Percentiles rank a stretch among this genome's conserved stretches.
Evolutionary conservation across 2,888 invertebrate species (phyloP).

Genomic region (Amphipoea lucens): DNA sequence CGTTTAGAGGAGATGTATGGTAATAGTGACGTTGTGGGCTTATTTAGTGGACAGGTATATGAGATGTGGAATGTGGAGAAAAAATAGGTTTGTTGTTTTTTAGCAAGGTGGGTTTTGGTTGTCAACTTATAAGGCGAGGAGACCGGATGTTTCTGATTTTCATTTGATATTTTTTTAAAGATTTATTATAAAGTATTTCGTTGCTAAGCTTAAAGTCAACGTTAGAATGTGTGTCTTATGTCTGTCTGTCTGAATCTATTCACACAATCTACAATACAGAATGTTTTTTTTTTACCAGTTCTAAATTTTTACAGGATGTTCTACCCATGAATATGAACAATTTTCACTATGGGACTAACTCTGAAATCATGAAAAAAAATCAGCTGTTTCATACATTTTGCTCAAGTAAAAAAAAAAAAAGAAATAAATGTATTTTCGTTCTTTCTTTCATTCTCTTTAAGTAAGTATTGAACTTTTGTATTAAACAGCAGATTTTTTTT

Average conservation of each 20-base stretch:
- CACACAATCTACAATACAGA: not conserved
- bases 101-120: constrained; percentile 29
- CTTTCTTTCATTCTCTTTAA: too few relatives aligned
- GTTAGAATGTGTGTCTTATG: not conserved
- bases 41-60: constrained; percentile 51
- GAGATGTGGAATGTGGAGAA: constrained; percentile 18
- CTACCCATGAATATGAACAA: too few relatives aligned
- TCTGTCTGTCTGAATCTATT: not conserved
- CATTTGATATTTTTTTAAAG: not conserved
- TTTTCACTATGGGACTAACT: too few relatives aligned
- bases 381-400: too few relatives aligned
- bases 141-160: constrained; percentile 28
- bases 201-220: not conserved
- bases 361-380: too few relatives aligned
- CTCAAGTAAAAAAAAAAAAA: too few relatives aligned
- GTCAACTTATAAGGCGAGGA: not conserved
- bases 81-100: constrained; percentile 27
- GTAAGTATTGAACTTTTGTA: too few relatives aligned
- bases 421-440: too few relatives aligned
- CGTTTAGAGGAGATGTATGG: constrained; percentile 71
- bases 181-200: not conserved
- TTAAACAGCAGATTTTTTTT: too few relatives aligned
- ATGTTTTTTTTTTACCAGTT: too few relatives aligned
- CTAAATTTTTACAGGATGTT: too few relatives aligned
- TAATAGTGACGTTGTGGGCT: constrained; percentile 59